A percentile compares a stretch with the other conserved stretches of the same genome.
phyloP scores from a whole-genome alignment of 2,113 vertebrate species.

The Dryoscopus gambensis region DNA sequence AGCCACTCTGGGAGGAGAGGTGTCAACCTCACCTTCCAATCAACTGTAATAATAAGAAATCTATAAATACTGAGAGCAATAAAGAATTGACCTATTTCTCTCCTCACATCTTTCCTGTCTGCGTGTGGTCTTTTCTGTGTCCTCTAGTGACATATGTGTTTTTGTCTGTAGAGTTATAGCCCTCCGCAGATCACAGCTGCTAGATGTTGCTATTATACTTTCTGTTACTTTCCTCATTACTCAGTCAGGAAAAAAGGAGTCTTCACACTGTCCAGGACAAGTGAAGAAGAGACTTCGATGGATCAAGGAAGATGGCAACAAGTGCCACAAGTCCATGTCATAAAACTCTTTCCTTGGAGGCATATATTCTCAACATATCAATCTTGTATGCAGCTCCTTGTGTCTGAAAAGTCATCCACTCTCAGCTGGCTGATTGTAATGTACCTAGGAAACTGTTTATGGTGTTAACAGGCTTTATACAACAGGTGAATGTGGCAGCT shows the following conservation, averaged over 20 bases:
- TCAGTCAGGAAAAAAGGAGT: background rate
- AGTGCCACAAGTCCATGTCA: accelerated
- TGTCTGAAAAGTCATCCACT: background rate
- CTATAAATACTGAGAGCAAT: too few species aligned
- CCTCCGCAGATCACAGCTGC: background rate
- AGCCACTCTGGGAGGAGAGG: too few species aligned
- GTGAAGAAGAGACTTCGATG: background rate
- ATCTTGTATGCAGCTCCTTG: background rate
- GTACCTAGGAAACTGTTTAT: background rate
- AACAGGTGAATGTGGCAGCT: background rate
- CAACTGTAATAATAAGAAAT: too few species aligned
- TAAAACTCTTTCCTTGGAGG: background rate
- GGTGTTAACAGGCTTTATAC: background rate
- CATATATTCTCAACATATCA: background rate
- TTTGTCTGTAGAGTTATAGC: background rate
- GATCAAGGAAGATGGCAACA: background rate
- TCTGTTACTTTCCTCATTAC: background rate
- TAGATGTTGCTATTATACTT: background rate
- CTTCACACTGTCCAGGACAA: background rate
- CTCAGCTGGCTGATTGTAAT: background rate
- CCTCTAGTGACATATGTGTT: too few species aligned
- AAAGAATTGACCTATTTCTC: too few species aligned
- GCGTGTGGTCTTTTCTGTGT: too few species aligned
- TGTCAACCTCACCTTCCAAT: too few species aligned
- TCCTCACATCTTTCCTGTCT: too few species aligned